Base-by-base conservation (phyloP, 2,113 vertebrate genomes). In the Speoplatyrhinus poulsoni region DNA sequence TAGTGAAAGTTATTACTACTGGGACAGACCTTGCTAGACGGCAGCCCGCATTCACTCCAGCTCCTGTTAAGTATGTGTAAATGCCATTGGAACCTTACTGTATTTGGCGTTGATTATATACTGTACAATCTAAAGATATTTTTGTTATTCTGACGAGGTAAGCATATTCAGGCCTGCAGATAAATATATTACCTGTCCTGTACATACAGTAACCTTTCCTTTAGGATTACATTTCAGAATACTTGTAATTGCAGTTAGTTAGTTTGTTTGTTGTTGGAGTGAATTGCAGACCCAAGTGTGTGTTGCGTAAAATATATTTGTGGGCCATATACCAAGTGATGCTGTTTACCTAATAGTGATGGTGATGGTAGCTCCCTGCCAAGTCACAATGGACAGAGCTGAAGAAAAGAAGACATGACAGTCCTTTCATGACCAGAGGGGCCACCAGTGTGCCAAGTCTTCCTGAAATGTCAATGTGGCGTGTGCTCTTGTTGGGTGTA, bases 1-100 rank as follows among this genome's bases (percentile, higher is more conserved):
- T 82, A 82, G 80, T 77, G 62, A 36, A 81, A 82, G 82, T 83
- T 81, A 84, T 87, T 87, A 87, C 84, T 73, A 73, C 76, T 77
- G 81, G 86, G 83, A 84, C 67, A 26, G 60, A 61, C 71, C 67
- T 70, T 9, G 13, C 48, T 73, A 41, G 36, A 41, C 49, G 2
- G 4, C 49, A 52, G 49, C 49, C 49, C 67, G 54, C 75, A 70
- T 16, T 46, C 57, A 11, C 55, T 12, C 4, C 13, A 1, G 32
- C 47, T 26, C 53, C 54, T 33, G 60, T 81, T 71, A 76, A 84
- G 59, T 76, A 60, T 80, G 80, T 83, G 70, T 74, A 50, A n/a
- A 16, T 15, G n/a, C 52, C 52, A n/a, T 73, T 46, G 80, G 79
- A 67, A 61, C 16, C 57, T 50, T 10, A 19, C 19, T 26, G 26